Percentiles rank a stretch among this genome's conserved stretches.
phyloP scores from a whole-genome alignment of 2,888 invertebrate genomes.

The Tachina fera region DNA sequence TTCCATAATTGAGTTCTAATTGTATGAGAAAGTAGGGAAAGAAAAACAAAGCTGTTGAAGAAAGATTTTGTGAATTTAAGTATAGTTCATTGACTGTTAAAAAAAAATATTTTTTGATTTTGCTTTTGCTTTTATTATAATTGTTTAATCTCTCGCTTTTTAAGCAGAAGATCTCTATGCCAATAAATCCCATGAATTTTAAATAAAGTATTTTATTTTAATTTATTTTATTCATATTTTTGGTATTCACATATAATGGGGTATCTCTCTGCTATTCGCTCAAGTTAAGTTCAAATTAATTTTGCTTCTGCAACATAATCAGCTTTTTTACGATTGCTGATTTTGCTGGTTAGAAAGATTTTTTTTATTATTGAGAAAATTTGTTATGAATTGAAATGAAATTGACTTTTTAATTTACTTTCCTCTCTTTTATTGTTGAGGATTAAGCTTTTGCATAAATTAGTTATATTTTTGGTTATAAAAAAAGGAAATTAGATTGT shows the following conservation, averaged over 20 bases:
- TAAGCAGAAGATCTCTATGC: background rate
- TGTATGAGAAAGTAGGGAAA: slow-evolving; percentile 19
- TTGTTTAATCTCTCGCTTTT: background rate
- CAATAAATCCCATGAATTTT: background rate
- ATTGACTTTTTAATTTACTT: no score
- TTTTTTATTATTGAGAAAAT: background rate
- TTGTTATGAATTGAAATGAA: no score
- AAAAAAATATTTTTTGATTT: slow-evolving; percentile 1
- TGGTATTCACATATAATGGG: background rate
- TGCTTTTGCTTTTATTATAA: background rate
- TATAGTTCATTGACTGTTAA: slow-evolving; percentile 55
- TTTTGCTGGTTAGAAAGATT: background rate
- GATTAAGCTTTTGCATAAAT: no score
- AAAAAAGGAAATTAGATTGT: background rate
- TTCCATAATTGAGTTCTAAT: slow-evolving; percentile 71
- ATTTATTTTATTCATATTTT: background rate
- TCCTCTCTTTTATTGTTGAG: no score
- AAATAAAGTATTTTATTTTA: background rate
- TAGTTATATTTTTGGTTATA: background rate
- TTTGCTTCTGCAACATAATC: background rate
- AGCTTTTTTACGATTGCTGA: background rate
- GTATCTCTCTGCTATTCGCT: background rate
- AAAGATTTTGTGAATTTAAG: slow-evolving; percentile 42
- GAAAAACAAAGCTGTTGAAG: slow-evolving; percentile 14
- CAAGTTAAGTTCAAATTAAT: background rate